These are phyloP conservation scores for Falco biarmicus DNA, from an alignment of 2,797 vertebrate species.

Conservation along the genomic window DNA sequence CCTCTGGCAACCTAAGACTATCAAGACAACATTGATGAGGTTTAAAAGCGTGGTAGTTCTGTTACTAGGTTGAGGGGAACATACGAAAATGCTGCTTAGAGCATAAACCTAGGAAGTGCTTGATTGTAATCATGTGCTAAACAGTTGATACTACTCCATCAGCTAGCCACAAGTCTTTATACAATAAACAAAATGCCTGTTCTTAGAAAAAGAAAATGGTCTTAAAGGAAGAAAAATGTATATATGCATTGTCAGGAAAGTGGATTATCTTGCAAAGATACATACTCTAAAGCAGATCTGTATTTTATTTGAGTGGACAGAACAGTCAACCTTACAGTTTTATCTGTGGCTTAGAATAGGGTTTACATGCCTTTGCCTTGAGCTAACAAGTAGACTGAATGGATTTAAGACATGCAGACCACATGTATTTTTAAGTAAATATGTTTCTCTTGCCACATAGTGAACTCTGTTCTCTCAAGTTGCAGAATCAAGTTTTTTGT, in stretches of 20 bases:
- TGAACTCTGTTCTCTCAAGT: neutral
- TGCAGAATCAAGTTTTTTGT: neutral
- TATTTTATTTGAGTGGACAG: neutral
- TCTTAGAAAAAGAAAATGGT: neutral
- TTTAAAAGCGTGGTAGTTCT: neutral
- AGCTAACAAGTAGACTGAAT: neutral
- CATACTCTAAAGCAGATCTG: neutral
- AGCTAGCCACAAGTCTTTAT: neutral
- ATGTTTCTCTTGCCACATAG: neutral
- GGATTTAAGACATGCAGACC: neutral
- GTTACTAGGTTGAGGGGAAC: neutral
- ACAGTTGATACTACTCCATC: neutral
- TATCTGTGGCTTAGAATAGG: neutral
- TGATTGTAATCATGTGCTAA: neutral
- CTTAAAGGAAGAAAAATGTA: neutral
- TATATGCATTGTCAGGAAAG: neutral
- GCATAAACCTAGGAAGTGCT: neutral
- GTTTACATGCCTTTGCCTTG: neutral
- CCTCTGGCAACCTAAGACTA: neutral
- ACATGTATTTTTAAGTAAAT: neutral
- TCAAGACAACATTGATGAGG: neutral
- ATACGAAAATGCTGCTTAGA: neutral
- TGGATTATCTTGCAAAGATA: neutral
- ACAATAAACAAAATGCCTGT: neutral
- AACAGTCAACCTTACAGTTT: neutral